Percentiles rank a stretch among this genome's conserved stretches.
phyloP scores from a whole-genome alignment of 2,888 invertebrate species.

The Hypomecis punctinalis region DNA sequence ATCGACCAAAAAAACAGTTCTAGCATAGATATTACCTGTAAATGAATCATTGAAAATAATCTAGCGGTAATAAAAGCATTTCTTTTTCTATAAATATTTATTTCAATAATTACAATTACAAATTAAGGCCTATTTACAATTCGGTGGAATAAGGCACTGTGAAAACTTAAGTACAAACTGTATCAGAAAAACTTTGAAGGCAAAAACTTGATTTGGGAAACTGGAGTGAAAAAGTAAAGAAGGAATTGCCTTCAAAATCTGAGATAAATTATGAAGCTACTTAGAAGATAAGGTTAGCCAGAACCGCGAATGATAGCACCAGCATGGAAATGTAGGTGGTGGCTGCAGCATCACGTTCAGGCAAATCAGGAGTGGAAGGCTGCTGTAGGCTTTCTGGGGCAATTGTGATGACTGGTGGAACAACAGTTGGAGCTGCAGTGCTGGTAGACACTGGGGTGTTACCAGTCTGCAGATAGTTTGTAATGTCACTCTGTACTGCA shows the following conservation, averaged over 20 bases:
- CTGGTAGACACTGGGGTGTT: constrained; percentile 38
- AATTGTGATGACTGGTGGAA: constrained; percentile 37
- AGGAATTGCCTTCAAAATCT: constrained; percentile 30
- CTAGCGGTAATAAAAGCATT: constrained; percentile 12
- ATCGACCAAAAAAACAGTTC: no score
- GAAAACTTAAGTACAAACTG: constrained; percentile 33
- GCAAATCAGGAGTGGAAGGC: constrained; percentile 61
- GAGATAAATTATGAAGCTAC: constrained; percentile 27
- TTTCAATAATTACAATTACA: constrained; percentile 39
- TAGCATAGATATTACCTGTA: no score
- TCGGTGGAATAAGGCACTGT: constrained; percentile 46
- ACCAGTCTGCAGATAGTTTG: constrained; percentile 56
- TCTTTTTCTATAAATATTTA: constrained; percentile 26
- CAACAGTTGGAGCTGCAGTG: constrained; percentile 24
- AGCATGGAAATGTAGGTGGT: constrained; percentile 57
- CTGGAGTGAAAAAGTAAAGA: not conserved
- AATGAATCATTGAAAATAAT: no score
- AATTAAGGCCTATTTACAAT: constrained; percentile 54
- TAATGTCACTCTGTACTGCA: constrained; percentile 53
- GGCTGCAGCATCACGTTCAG: constrained; percentile 57
- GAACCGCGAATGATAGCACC: constrained; percentile 51
- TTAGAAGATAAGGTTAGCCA: constrained; percentile 59
- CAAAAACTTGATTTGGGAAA: constrained; percentile 1
- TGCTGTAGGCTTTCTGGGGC: constrained; percentile 45
- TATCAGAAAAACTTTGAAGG: constrained; percentile 14